Conservation (phyloP, 1,140 invertebrate genomes). For the Tetramorium alpestre region DNA sequence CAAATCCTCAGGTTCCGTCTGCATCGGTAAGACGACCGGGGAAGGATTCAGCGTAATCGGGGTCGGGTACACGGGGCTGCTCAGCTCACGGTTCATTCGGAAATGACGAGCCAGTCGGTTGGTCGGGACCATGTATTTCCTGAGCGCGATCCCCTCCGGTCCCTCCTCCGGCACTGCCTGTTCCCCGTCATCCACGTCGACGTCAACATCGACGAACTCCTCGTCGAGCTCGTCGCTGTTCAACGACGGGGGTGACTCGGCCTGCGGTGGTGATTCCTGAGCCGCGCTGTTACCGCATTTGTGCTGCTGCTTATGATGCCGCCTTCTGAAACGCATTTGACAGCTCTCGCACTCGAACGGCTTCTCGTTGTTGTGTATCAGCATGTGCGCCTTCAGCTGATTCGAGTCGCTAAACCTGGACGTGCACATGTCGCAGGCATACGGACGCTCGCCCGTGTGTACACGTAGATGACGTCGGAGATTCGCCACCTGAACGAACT, state of each 20-base stretch:
- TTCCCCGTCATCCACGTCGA: neutral
- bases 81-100: slow-evolving; percentile 61
- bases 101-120: neutral
- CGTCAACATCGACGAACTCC: neutral
- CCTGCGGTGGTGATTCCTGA: slow-evolving; percentile 30
- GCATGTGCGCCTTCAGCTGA: slow-evolving; percentile 95
- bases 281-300: slow-evolving; percentile 87
- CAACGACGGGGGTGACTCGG: neutral
- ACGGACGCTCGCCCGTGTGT: slow-evolving; percentile 98
- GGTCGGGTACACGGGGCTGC: slow-evolving; percentile 73
- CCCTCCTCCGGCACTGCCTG: neutral
- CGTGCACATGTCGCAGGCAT: slow-evolving; percentile 94
- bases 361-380: slow-evolving; percentile 96
- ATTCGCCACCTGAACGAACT: slow-evolving; percentile 98
- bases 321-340: slow-evolving; percentile 91
- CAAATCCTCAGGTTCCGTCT: slow-evolving; percentile 95
- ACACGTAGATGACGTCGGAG: slow-evolving; percentile 96
- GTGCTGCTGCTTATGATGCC: slow-evolving; percentile 94
- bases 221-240: slow-evolving; percentile 46
- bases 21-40: slow-evolving; percentile 88
- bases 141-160: neutral
- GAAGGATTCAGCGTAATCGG: slow-evolving; percentile 63
- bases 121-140: neutral
- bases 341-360: slow-evolving; percentile 93
- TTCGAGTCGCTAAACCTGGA: slow-evolving; percentile 97